Conservation (phyloP, 2,113 vertebrate genomes). For the Dissostichus mawsoni region DNA sequence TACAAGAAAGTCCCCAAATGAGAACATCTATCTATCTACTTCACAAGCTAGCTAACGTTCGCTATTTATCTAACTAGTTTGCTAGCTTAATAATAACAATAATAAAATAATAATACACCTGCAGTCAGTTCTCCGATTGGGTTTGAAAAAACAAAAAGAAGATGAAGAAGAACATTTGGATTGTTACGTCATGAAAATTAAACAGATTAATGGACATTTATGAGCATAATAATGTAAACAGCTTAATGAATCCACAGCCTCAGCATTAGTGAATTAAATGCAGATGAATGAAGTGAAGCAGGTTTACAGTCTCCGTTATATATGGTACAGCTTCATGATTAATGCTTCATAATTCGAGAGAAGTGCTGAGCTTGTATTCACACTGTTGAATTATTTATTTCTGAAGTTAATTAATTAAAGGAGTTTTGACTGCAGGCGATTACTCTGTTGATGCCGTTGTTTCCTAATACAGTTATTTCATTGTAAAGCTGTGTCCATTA, state of each 20-base stretch:
- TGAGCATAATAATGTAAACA: neutral
- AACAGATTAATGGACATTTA: neutral
- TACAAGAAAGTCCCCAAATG: too few species aligned
- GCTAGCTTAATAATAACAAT: too few species aligned
- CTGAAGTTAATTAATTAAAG: neutral
- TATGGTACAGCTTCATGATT: neutral
- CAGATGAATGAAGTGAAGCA: neutral
- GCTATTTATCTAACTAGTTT: too few species aligned
- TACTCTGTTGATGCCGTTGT: neutral
- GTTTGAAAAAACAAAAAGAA: too few species aligned
- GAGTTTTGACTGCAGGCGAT: neutral
- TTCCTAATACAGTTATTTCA: neutral
- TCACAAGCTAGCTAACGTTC: too few species aligned
- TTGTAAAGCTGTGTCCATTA: neutral
- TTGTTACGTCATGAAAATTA: constrained; percentile 6
- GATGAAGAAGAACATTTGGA: too few species aligned
- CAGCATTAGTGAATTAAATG: constrained; percentile 24
- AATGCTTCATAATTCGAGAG: neutral
- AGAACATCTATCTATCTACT: too few species aligned
- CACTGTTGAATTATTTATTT: neutral
- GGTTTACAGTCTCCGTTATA: neutral
- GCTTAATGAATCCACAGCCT: constrained; percentile 6
- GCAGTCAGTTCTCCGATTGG: too few species aligned
- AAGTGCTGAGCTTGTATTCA: too few species aligned
- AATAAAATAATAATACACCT: too few species aligned